Base-by-base conservation (phyloP, 2,888 invertebrate genomes). In the Trachelus tabidus region DNA sequence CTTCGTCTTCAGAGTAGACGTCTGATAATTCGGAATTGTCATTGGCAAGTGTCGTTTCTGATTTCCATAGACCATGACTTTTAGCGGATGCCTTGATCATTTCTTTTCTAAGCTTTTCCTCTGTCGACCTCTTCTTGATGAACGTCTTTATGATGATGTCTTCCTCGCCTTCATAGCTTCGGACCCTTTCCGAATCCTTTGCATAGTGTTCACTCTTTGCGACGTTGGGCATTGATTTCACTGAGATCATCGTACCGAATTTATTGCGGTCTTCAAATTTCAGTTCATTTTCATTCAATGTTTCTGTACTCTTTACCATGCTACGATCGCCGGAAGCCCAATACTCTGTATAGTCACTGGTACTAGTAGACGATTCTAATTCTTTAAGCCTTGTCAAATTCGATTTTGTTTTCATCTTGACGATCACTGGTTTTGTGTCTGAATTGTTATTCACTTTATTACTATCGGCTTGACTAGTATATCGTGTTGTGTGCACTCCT, bases 161-260 rank as follows among this genome's bases (percentile, higher is more conserved):
- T 73, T 71, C 75, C 12, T 78, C 73, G 11, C 75, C 73, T 68
- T 76, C 73, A 1, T 73, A 76, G 1, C 71, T 56, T 30, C 12
- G 69, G 15, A 23, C 30, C 30, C n/a, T n/a, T 9, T 75, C 11
- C 9, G 73, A 56, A 31, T 78, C 71, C 23, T 73, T 68, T 34
- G 78, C 40, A 56, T 69, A 79, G n/a, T 69, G 56, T 34, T 76
- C 83, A 71, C 81, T 82, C 12, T 84, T 85, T 1, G 87, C 82
- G 12, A 90, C 88, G 74, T 90, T 89, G 0, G 90, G 90, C 68
- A 90, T 89, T 15, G 90, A 90, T 74, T 88, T 89, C 1, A 89
- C 90, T 0, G 89, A 83, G 35, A 83, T 86, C 73, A 90, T 79
- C 4, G 79, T 78, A 2, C 81, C 83, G 34, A 85, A 83, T 11